Conservation (phyloP, 92 coral and sea anemone genomes). For the Zoanthus sansibaricus region DNA sequence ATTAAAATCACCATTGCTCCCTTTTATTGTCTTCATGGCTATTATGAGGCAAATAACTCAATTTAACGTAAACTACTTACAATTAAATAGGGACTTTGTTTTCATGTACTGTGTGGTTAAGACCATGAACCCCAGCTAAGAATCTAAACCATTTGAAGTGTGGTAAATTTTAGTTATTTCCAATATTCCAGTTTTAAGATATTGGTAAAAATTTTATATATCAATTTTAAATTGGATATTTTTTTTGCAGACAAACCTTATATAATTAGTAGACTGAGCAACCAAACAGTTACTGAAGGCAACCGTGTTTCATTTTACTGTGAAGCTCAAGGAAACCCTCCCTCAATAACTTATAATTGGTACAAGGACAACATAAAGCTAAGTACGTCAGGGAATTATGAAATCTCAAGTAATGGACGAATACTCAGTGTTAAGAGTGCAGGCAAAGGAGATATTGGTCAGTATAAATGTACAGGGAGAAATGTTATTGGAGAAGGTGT, state of each 20-base stretch:
- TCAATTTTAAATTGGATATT: too few relatives aligned
- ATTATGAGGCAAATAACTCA: too few relatives aligned
- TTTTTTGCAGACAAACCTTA: slow-evolving; percentile 19
- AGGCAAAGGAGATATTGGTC: slow-evolving; percentile 19
- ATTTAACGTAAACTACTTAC: too few relatives aligned
- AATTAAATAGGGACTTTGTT: too few relatives aligned
- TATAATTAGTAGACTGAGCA: not conserved
- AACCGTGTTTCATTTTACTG: slow-evolving; percentile 1
- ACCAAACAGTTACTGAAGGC: slow-evolving; percentile 11
- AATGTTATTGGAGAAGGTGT: not conserved
- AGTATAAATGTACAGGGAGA: slow-evolving; percentile 16
- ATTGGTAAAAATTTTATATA: not conserved
- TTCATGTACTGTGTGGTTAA: too few relatives aligned
- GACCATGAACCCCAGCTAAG: too few relatives aligned
- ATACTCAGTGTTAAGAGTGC: slow-evolving; percentile 8
- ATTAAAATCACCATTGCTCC: too few relatives aligned
- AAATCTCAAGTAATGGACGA: not conserved
- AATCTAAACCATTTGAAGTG: too few relatives aligned
- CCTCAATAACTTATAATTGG: not conserved
- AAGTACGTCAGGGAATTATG: slow-evolving; percentile 13
- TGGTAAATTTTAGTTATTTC: not conserved
- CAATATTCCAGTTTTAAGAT: not conserved
- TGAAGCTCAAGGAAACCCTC: not conserved
- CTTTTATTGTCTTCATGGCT: too few relatives aligned
- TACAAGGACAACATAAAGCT: slow-evolving; percentile 6